These are phyloP conservation scores for Campylomormyrus tamandua DNA, from an alignment of 2,113 vertebrate species.

Conservation along the genomic window DNA sequence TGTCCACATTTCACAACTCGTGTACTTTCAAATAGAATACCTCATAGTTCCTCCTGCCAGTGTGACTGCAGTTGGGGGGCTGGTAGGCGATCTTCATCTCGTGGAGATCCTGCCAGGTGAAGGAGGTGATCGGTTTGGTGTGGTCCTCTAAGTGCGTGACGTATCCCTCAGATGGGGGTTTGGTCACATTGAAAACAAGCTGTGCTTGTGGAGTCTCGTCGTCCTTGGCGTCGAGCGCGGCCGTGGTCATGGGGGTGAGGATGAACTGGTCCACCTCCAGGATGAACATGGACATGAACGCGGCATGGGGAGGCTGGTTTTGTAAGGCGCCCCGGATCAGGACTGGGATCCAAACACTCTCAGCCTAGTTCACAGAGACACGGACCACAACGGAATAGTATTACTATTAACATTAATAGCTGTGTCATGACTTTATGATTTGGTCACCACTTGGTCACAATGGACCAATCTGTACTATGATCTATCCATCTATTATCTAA, in stretches of 20 bases:
- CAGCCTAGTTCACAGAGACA: conserved; percentile 43
- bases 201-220: conserved; percentile 49
- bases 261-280: conserved; percentile 68
- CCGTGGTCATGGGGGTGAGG: conserved; percentile 51
- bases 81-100: conserved; percentile 70
- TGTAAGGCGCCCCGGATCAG: conserved; percentile 51
- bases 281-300: conserved; percentile 59
- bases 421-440: too few relatives aligned
- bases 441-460: too few relatives aligned
- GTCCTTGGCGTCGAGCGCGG: conserved; percentile 52
- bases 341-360: conserved; percentile 59
- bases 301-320: conserved; percentile 55
- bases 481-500: too few relatives aligned
- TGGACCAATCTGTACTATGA: too few relatives aligned
- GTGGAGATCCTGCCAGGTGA: conserved; percentile 60
- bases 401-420: neutral
- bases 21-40: conserved; percentile 34
- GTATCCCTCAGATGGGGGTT: conserved; percentile 39
- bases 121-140: conserved; percentile 50
- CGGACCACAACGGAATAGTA: neutral
- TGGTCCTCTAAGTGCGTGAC: conserved; percentile 58
- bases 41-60: conserved; percentile 63
- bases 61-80: conserved; percentile 57
- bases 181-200: conserved; percentile 51
- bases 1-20: neutral